These are phyloP conservation scores for Stegodyphus dumicola DNA, from an alignment of 1,140 invertebrate species.

Conservation along the genomic window DNA sequence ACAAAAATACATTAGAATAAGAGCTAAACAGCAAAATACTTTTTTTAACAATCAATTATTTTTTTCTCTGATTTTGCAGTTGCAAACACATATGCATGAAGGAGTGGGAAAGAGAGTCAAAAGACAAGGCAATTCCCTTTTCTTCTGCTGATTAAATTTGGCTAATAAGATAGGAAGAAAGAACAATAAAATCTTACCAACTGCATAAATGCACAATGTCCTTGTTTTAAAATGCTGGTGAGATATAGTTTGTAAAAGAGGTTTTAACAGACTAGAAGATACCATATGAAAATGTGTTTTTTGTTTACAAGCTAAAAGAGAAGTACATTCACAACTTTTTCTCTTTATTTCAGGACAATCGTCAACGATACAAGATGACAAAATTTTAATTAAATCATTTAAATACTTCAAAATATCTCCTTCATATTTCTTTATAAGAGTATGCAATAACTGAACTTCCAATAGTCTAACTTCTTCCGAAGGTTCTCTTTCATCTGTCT, in stretches of 20 bases:
- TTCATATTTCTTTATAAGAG: constrained; percentile 77
- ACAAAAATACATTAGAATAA: too few species aligned
- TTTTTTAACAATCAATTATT: too few species aligned
- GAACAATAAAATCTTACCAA: constrained; percentile 71
- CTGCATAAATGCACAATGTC: constrained; percentile 77
- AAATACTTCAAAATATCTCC: constrained; percentile 76
- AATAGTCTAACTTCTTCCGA: constrained; percentile 87
- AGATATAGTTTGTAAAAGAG: constrained; percentile 77
- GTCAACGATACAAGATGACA: constrained; percentile 79
- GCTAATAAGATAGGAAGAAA: too few species aligned
- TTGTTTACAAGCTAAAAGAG: constrained; percentile 74
- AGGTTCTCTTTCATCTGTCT: constrained; percentile 46
- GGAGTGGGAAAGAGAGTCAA: too few species aligned
- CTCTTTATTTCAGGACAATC: constrained; percentile 83
- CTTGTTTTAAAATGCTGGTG: constrained; percentile 87
- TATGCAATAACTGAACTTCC: constrained; percentile 75
- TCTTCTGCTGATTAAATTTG: too few species aligned
- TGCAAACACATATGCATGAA: too few species aligned
- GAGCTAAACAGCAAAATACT: too few species aligned
- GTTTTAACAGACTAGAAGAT: constrained; percentile 78
- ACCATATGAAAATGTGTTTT: constrained; percentile 79
- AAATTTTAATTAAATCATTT: constrained; percentile 80
- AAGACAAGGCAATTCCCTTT: too few species aligned
- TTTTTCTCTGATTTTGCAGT: too few species aligned
- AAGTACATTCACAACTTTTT: constrained; percentile 78